Conservation (phyloP, 2,113 vertebrate species). For the Microcebus tavaratra region DNA sequence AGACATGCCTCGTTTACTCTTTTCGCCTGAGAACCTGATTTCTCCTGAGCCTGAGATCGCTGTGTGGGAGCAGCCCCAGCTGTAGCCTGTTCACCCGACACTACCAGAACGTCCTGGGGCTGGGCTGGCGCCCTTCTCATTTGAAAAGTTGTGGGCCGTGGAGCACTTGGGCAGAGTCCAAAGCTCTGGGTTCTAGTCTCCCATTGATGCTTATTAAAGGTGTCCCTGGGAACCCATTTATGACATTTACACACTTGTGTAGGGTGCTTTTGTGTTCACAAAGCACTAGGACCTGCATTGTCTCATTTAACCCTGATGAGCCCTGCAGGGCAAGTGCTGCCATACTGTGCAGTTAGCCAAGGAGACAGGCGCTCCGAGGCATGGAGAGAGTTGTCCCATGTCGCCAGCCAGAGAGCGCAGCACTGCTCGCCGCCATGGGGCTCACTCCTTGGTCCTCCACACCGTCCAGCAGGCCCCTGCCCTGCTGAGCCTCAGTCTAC, state of each 20-base stretch:
- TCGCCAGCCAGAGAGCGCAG: fast-evolving
- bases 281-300: neutral
- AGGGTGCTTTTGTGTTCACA: neutral
- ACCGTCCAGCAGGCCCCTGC: neutral
- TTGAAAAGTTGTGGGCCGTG: neutral
- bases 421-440: fast-evolving
- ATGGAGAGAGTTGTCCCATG: neutral
- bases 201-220: neutral
- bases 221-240: neutral
- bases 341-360: neutral
- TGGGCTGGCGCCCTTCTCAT: neutral
- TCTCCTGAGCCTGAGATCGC: neutral
- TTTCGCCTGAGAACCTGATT: neutral
- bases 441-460: too few relatives aligned
- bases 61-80: fast-evolving
- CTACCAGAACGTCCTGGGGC: fast-evolving
- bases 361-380: neutral
- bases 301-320: neutral
- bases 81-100: neutral
- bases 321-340: neutral
- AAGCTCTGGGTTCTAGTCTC: neutral
- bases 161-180: neutral
- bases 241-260: neutral
- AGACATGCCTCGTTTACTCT: neutral
- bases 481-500: neutral